Base-by-base conservation (phyloP, 2,888 invertebrate genomes). In the Lamellibrachia satsuma region DNA sequence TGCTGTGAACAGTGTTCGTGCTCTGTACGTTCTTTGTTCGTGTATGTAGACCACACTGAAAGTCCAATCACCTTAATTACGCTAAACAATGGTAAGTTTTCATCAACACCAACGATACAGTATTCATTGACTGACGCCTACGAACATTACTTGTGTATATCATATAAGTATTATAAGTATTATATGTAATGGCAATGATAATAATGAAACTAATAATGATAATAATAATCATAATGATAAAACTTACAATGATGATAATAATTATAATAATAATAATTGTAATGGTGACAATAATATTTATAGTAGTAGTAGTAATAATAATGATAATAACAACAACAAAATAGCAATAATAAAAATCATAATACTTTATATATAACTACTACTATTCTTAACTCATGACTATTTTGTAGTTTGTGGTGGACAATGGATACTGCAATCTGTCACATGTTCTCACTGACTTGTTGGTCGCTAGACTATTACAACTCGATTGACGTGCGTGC, bases 51-150 rank as follows among this genome's bases (percentile, higher is more conserved):
- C 75, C 0, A 15, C 75, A 75, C 22, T 3, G 15, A 15, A 75
- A n/a, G 75, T 75, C 2, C 75, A 22, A 75, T 75, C 22, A 75
- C 75, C 15, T n/a, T 75, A 22, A 75, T 15, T n/a, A 75, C 11
- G 75, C 75, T 75, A 75, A 75, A 22, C 75, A 6, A 75, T 75
- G 75, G 6, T 75, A n/a, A 6, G 6, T 75, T 75, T 75, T 75
- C 22, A 15, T 75, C 75, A 75, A 3, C 75, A 75, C 3, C 75
- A 22, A 39, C 39, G 27, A 52, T 91, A 11, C 55, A 52, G 11
- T 91, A 39, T 91, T 91, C 91, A 52, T 91, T 22, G 55, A n/a
- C 75, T n/a, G 75, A 11, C 75, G 75, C 75, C 15, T 75, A 15
- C 22, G 75, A 75, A 3, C 15, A 75, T 75, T 75, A 75, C 75